Base-by-base conservation (phyloP, 2,888 invertebrate genomes). In the Drosophila mercatorum region DNA sequence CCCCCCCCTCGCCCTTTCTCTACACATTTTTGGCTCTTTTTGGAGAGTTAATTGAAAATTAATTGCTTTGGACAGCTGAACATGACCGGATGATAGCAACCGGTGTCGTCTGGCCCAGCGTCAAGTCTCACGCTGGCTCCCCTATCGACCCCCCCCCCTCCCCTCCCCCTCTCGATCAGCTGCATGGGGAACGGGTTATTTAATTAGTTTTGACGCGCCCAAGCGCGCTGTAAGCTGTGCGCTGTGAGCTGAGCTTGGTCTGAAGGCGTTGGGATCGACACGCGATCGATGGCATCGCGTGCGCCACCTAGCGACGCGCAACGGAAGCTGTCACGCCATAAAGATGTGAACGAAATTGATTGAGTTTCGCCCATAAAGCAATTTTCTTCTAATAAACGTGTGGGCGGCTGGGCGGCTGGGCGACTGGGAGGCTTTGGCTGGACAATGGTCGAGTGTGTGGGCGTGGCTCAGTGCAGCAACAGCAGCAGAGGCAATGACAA, bases 31-130 rank as follows among this genome's bases (percentile, higher is more conserved):
- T 43, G 52, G 67, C 61, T 64, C 72, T 74, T 74, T 74, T 81
- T 70, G 55, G 51, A 38, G 41, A 82, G 83, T 81, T 86, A 86
- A 86, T 86, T 86, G 88, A 86, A 86, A 86, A 88, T 86, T 86
- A 86, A 86, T 88, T 86, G 85, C 88, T 74, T 83, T 73, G 81
- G 83, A 88, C 88, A 86, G 83, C 83, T 63, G 83, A 80, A 78
- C 86, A 82, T 80, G 83, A 44, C 5, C 66, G 44, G 47, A 47
- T 60, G 31, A 55, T 40, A 60, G 59, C 26, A 65, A 65, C 58
- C 22, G 12, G 12, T 22, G 52, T 52, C 36, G 52, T 51, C 34
- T 34, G 34, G 6, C 51, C 59, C 64, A 17, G 51, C 51, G 17
- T 55, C 51, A 17, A 46, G 53, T 51, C 58, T 56, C 46, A 44